Percentiles rank a stretch among this genome's conserved stretches.
Evolutionary conservation across 1,140 invertebrate genomes (phyloP).

Genomic region (Drosophila obscura): DNA sequence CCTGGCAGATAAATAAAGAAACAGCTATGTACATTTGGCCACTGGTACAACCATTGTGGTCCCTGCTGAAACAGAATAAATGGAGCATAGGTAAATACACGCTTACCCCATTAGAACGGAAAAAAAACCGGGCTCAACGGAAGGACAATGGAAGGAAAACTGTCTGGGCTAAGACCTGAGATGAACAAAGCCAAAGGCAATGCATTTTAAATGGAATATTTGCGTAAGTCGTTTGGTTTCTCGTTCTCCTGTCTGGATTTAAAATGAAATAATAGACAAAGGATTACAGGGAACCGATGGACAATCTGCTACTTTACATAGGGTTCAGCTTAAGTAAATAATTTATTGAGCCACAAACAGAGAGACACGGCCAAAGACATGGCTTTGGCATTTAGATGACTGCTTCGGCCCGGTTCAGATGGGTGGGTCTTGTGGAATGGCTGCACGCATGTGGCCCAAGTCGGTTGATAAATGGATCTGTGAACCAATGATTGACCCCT

Average conservation of each 20-base stretch:
- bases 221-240: constrained; percentile 63
- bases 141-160: constrained; percentile 43
- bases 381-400: constrained; percentile 30
- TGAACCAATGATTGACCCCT: constrained; percentile 39
- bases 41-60: constrained; percentile 37
- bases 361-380: constrained; percentile 19
- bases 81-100: constrained; percentile 58
- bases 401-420: constrained; percentile 22
- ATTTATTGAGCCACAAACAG: constrained; percentile 67
- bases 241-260: constrained; percentile 15
- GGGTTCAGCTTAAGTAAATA: constrained; percentile 78
- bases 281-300: constrained; percentile 63
- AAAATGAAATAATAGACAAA: constrained; percentile 80
- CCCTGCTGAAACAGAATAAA: constrained; percentile 55
- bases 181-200: constrained; percentile 28
- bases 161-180: constrained; percentile 39
- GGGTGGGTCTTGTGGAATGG: constrained; percentile 21
- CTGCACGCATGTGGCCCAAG: constrained; percentile 39
- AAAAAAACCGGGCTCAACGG: constrained; percentile 24
- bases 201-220: constrained; percentile 81
- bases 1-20: constrained; percentile 59
- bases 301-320: constrained; percentile 72
- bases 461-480: constrained; percentile 57
- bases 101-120: constrained; percentile 41
- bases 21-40: constrained; percentile 34